A percentile compares a stretch with the other conserved stretches of the same genome.
Conservation (phyloP, 2,113 vertebrate species). For the Illadopsis cleaveri region DNA sequence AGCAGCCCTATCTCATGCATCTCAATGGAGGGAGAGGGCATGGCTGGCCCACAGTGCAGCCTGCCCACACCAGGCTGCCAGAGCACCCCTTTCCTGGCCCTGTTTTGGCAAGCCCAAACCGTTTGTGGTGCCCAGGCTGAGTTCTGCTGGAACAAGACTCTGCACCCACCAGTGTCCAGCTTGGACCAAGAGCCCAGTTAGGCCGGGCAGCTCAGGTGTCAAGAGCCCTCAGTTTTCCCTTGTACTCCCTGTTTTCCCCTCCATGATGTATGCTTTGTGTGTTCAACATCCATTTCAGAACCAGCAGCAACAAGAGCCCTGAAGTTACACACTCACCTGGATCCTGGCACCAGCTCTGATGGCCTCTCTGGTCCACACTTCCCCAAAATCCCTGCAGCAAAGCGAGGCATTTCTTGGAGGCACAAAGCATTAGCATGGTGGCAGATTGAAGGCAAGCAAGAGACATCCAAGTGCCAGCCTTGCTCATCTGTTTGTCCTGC, state of each 20-base stretch:
- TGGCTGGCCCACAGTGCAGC: rapidly evolving
- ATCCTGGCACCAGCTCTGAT: neutral
- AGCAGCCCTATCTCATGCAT: conserved; percentile 25
- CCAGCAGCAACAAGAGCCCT: neutral
- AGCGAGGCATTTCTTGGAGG: neutral
- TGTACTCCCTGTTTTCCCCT: neutral
- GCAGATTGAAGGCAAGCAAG: neutral
- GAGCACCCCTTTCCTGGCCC: neutral
- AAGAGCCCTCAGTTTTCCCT: neutral
- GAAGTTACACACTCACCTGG: rapidly evolving
- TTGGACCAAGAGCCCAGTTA: rapidly evolving
- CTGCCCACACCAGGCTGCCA: neutral
- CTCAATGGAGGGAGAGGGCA: neutral
- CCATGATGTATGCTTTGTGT: rapidly evolving
- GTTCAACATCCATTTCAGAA: neutral
- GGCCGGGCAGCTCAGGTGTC: neutral
- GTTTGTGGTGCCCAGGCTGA: neutral
- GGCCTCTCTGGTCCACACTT: rapidly evolving
- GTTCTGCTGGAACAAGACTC: neutral
- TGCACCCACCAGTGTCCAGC: neutral
- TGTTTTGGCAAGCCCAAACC: neutral
- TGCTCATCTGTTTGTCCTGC: rapidly evolving
- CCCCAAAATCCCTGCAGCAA: neutral
- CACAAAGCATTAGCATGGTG: neutral
- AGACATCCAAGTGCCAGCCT: neutral